Evolutionary conservation across 30 jellyfish, hydroid and myxozoan species (phyloP), one percentile per base, ranked within the genome.

Genomic region (Pseudorhiza aurosa): DNA sequence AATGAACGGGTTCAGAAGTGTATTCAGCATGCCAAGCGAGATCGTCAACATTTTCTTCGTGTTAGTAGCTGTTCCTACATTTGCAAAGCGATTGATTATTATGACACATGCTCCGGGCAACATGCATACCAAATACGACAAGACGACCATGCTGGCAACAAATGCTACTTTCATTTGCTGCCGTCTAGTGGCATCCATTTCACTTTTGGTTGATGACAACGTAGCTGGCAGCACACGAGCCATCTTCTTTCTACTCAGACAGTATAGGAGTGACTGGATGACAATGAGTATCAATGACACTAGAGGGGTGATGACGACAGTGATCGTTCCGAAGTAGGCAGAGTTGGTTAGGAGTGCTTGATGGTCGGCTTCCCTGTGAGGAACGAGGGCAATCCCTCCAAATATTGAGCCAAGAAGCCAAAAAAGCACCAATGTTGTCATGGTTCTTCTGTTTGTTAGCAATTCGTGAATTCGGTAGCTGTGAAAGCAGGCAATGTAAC

Each of bases 401-500:
- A 33, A 15, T 1, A 42, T 30, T 0, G 40, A 10, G 4, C 77
- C 77, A 39, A 24, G 17, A 1, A 64, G 17, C 77, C 77, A 64
- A 64, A 64, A 6, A 5, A 18, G 8, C 4, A 14, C 51, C 58
- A 64, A 30, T 19, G 58, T 37, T 9, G 21, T 1, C 1, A 30
- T 64, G 53, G 21, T 21, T 33, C 77, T 32, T 5, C 12, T 29
- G 40, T 64, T 42, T 6, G 77, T 64, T 2, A 64, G 35, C 77
- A 31, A 64, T 33, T 64, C 59, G 12, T 64, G 58, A 22, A 64
- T 19, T 19, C 77, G 58, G 32, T 30, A 64, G 22, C 60, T n/a
- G 58, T 64, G 77, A 42, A 64, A 19, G 35, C 77, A 64, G 14
- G 77, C 77, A 27, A 64, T 64, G 35, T 64, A 64, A 7, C 77